Evolutionary conservation across 1,140 invertebrate species (phyloP), one percentile per base, ranked within the genome.

Genomic region (Eueides isabella): DNA sequence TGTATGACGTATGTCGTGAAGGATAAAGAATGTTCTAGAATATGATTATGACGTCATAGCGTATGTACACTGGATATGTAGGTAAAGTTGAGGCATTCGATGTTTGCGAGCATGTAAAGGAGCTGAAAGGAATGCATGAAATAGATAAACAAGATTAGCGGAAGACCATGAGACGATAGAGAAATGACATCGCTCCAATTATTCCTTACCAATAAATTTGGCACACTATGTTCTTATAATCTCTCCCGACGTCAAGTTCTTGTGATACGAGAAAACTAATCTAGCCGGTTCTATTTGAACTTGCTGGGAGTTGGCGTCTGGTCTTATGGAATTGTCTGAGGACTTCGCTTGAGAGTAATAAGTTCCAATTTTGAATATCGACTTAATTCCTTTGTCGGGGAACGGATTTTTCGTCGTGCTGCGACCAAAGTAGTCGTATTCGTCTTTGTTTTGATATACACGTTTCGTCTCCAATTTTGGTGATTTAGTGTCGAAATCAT

Each of bases 301-400:
- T 90, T 92, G 91, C 73, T 93, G 91, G 14, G 89, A 91, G 71
- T 92, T 92, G 5, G 91, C 91, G 68, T 93, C 91, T 2, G 91
- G 91, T 68, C 91, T 85, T 81, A 93, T 93, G 0, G 89, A 91
- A 68, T 93, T 93, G 62, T 92, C 90, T 41, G 77, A 88, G 1
- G 87, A 83, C 62, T 92, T 92, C 3, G 76, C 78, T 82, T 88
- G 86, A n/a, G 90, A 90, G 48, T 91, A 92, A 75, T 87, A 90
- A 0, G 91, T 93, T 23, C 91, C 91, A 71, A 93, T 85, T 74
- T 93, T 93, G 80, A 90, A 93, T 9, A 90, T 30, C 1, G 84
- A 80, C 67, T 89, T 89, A 1, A 89, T 74, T 9, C 80, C 83
- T 67, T 93, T 92, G 28, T 87, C 84, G 23, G 81, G 78, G 67